phyloP scores from a whole-genome alignment of 2,113 vertebrate genomes.

The Struthio camelus region DNA sequence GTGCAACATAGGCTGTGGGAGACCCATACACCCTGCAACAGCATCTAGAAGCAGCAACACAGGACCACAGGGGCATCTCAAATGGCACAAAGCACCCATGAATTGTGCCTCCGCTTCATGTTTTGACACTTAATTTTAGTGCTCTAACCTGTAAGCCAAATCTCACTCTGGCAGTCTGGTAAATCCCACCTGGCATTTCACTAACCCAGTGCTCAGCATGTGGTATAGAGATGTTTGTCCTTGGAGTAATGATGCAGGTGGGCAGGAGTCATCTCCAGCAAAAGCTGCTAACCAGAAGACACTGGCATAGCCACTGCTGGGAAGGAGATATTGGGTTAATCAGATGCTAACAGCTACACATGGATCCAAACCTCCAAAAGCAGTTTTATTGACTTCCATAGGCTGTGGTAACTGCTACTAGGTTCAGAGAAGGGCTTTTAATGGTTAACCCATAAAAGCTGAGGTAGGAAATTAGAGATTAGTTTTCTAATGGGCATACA shows the following conservation, averaged over 20 bases:
- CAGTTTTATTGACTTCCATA: background rate
- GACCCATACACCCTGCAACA: background rate
- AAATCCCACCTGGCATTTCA: background rate
- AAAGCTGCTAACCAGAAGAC: background rate
- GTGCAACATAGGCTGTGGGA: background rate
- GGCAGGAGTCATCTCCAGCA: background rate
- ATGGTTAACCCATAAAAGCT: background rate
- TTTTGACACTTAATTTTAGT: background rate
- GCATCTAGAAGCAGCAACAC: background rate
- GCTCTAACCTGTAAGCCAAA: background rate
- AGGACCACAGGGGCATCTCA: background rate
- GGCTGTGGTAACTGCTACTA: background rate
- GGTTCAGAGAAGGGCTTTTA: background rate
- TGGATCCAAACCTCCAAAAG: background rate
- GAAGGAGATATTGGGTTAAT: background rate
- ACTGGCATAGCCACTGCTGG: background rate
- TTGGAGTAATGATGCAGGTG: background rate
- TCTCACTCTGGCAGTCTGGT: background rate
- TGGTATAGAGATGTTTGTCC: background rate
- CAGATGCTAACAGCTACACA: background rate
- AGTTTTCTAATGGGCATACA: background rate
- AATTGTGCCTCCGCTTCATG: background rate
- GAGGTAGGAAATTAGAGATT: background rate
- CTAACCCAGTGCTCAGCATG: background rate
- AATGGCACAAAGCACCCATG: background rate